Evolutionary conservation across 1,140 invertebrate genomes (phyloP).

Genomic region (Drosophila pandora): DNA sequence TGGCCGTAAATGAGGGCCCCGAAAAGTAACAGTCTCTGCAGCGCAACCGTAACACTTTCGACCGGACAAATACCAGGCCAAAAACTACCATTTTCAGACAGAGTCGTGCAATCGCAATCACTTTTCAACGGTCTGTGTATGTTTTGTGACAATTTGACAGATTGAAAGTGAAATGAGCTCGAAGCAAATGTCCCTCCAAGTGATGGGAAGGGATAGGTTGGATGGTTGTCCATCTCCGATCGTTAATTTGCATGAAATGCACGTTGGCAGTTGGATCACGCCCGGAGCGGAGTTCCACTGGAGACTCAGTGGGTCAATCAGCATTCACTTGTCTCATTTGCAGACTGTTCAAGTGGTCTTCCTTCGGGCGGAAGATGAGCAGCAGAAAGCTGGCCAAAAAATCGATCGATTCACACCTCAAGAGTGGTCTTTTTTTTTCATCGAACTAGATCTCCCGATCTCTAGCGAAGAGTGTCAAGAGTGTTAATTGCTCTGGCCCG

Average conservation of each 20-base stretch:
- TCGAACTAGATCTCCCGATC: slow-evolving; percentile 26
- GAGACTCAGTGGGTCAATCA: slow-evolving; percentile 71
- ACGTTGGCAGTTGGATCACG: slow-evolving; percentile 63
- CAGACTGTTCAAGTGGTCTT: slow-evolving; percentile 45
- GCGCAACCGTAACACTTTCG: slow-evolving; percentile 30
- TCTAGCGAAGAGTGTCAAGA: slow-evolving; percentile 37
- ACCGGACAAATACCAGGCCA: slow-evolving; percentile 11
- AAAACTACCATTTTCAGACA: slow-evolving; percentile 13
- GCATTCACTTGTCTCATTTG: slow-evolving; percentile 71
- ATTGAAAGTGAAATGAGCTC: slow-evolving; percentile 72
- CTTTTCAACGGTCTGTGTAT: slow-evolving; percentile 53
- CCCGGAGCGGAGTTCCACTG: slow-evolving; percentile 39
- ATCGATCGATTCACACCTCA: slow-evolving; percentile 19
- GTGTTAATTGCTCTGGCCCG: slow-evolving; percentile 36
- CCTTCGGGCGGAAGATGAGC: slow-evolving; percentile 40
- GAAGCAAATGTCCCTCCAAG: slow-evolving; percentile 63
- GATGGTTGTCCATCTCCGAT: slow-evolving; percentile 26
- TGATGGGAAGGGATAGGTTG: slow-evolving; percentile 51
- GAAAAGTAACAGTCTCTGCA: slow-evolving; percentile 31
- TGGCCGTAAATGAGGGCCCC: slow-evolving; percentile 38
- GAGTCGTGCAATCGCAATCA: slow-evolving; percentile 73
- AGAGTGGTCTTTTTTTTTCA: slow-evolving; percentile 1
- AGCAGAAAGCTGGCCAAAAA: slow-evolving; percentile 31
- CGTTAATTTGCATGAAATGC: slow-evolving; percentile 80
- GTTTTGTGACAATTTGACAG: slow-evolving; percentile 71